Conservation (phyloP, 2,113 vertebrate species). For the Nettapus auritus region DNA sequence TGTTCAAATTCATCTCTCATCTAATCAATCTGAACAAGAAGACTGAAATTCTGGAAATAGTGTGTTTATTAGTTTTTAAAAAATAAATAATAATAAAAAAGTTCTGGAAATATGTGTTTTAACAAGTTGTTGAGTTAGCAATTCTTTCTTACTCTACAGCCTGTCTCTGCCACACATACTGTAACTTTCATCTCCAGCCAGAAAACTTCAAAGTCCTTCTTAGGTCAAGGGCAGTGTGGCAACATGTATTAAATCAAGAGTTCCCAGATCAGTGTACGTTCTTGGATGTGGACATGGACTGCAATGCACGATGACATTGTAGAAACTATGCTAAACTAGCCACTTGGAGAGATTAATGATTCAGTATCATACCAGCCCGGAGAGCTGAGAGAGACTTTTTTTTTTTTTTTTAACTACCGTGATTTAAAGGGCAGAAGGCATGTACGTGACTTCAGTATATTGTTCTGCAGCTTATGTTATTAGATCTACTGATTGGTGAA, state of each 20-base stretch:
- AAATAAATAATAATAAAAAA: neutral
- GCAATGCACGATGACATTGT: neutral
- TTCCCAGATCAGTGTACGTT: neutral
- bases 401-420: neutral
- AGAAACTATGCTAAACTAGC: neutral
- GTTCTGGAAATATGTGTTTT: conserved; percentile 44
- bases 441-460: neutral
- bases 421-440: neutral
- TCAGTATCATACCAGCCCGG: neutral
- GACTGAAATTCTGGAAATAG: conserved; percentile 42
- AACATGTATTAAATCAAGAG: conserved; percentile 63
- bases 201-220: conserved; percentile 53
- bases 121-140: conserved; percentile 51
- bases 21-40: conserved; percentile 52
- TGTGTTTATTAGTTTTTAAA: conserved; percentile 44
- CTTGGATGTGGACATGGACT: conserved; percentile 24
- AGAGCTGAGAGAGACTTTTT: neutral
- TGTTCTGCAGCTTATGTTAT: neutral
- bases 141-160: conserved; percentile 35
- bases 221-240: conserved; percentile 53
- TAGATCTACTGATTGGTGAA: neutral
- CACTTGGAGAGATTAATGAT: conserved; percentile 24
- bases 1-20: conserved; percentile 63
- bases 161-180: conserved; percentile 19
- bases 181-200: conserved; percentile 69